Conservation (phyloP, 2,113 vertebrate species). For the Oreochromis aureus region DNA sequence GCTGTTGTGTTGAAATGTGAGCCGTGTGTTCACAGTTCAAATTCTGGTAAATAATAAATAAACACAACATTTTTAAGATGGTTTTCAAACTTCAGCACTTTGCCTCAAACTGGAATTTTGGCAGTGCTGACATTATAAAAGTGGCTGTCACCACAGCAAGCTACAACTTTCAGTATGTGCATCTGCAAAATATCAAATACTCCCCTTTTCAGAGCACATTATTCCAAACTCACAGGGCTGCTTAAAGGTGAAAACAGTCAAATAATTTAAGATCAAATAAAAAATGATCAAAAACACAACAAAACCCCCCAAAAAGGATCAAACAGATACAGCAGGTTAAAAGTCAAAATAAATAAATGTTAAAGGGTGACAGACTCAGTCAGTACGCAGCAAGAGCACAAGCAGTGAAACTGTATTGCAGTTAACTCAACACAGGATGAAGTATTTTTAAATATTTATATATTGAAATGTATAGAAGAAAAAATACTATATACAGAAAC, state of each 20-base stretch:
- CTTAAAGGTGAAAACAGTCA: background rate
- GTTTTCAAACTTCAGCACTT: background rate
- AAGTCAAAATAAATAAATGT: background rate
- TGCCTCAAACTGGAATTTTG: background rate
- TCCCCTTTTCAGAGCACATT: background rate
- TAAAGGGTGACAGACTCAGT: accelerated
- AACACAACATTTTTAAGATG: background rate
- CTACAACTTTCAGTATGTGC: background rate
- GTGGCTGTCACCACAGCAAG: background rate
- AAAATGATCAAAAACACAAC: background rate
- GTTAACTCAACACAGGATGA: background rate
- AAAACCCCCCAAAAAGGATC: background rate
- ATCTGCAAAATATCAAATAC: background rate
- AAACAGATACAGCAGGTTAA: background rate
- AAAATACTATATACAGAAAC: background rate
- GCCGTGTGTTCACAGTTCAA: background rate
- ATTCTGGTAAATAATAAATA: background rate
- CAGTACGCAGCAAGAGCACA: background rate
- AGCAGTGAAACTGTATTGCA: background rate
- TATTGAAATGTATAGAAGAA: background rate
- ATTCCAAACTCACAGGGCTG: background rate
- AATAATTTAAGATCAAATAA: background rate
- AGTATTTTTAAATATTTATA: background rate
- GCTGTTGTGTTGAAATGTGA: background rate
- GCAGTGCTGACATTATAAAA: background rate